A percentile compares a stretch with the other conserved stretches of the same genome.
These are phyloP conservation scores for Parascotia fuliginaria DNA, from an alignment of 2,888 invertebrate genomes.

Conservation along the genomic window DNA sequence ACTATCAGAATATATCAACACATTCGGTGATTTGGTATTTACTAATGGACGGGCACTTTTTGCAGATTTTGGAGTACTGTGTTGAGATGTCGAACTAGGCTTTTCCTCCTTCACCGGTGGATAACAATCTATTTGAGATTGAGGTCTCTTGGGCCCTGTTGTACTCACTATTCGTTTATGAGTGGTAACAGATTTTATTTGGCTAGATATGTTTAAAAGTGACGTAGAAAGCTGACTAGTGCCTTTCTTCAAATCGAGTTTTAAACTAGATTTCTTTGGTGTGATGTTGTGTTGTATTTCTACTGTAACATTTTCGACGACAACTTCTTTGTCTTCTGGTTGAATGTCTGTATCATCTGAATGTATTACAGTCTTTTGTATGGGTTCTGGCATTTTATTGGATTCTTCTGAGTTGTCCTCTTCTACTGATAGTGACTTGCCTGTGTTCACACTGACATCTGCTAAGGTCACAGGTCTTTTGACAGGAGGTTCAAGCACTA, in stretches of 20 bases:
- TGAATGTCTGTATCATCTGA: conserved; percentile 32
- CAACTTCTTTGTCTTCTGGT: conserved; percentile 62
- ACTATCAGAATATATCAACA: conserved; percentile 93
- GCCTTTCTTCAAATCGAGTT: conserved; percentile 77
- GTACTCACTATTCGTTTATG: conserved; percentile 80
- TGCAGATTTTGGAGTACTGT: conserved; percentile 70
- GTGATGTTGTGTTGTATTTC: conserved; percentile 82
- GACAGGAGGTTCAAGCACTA: conserved; percentile 55
- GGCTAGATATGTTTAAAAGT: conserved; percentile 79
- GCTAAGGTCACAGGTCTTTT: conserved; percentile 67
- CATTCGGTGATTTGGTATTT: conserved; percentile 90
- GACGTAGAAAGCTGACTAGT: conserved; percentile 77
- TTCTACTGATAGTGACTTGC: conserved; percentile 70
- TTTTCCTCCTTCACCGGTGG: conserved; percentile 64
- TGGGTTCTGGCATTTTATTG: conserved; percentile 28
- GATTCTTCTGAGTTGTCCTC: conserved; percentile 52
- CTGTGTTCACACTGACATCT: conserved; percentile 77
- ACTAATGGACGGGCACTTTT: conserved; percentile 83
- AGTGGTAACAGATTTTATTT: conserved; percentile 80
- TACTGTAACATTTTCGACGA: conserved; percentile 79
- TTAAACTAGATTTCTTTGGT: conserved; percentile 79
- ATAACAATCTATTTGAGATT: conserved; percentile 59
- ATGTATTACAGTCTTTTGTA: conserved; percentile 35
- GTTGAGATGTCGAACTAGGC: conserved; percentile 57
- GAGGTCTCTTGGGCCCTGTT: conserved; percentile 73